These are phyloP conservation scores for Drosophila biarmipes DNA, from an alignment of 1,140 invertebrate genomes.

Conservation along the genomic window DNA sequence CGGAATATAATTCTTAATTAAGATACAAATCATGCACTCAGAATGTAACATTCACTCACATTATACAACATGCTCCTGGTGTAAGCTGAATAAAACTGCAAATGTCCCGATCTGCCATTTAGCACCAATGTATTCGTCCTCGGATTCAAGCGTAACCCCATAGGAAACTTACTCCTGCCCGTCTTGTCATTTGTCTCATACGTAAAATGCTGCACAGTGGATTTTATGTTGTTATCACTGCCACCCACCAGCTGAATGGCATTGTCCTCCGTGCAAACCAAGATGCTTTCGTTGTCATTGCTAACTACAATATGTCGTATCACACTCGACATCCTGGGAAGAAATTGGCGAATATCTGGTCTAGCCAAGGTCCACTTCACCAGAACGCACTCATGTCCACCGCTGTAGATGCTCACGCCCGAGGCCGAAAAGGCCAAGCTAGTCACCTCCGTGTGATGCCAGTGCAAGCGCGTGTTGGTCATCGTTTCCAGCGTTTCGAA, in stretches of 20 bases:
- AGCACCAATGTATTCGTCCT: constrained; percentile 88
- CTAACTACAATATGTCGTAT: constrained; percentile 89
- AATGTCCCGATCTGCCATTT: constrained; percentile 91
- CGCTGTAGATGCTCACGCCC: constrained; percentile 90
- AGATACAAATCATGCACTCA: not conserved
- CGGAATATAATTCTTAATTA: not conserved
- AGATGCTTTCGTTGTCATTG: constrained; percentile 88
- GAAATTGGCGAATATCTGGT: constrained; percentile 86
- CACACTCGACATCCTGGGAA: constrained; percentile 90
- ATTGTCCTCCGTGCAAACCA: constrained; percentile 90
- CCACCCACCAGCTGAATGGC: constrained; percentile 89
- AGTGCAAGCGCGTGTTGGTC: constrained; percentile 87
- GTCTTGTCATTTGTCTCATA: constrained; percentile 85
- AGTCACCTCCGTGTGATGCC: constrained; percentile 91
- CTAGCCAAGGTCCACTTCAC: constrained; percentile 90
- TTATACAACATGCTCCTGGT: constrained; percentile 90
- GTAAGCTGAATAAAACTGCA: constrained; percentile 92
- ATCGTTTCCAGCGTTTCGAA: constrained; percentile 60
- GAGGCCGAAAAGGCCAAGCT: constrained; percentile 89
- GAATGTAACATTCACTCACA: constrained; percentile 85
- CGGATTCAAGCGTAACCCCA: constrained; percentile 89
- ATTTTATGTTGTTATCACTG: constrained; percentile 86
- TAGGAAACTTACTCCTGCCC: constrained; percentile 85
- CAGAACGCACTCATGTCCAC: constrained; percentile 91
- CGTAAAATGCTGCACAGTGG: constrained; percentile 89